phyloP scores from a whole-genome alignment of 2,888 invertebrate genomes.

The Leptinotarsa tumamoca region DNA sequence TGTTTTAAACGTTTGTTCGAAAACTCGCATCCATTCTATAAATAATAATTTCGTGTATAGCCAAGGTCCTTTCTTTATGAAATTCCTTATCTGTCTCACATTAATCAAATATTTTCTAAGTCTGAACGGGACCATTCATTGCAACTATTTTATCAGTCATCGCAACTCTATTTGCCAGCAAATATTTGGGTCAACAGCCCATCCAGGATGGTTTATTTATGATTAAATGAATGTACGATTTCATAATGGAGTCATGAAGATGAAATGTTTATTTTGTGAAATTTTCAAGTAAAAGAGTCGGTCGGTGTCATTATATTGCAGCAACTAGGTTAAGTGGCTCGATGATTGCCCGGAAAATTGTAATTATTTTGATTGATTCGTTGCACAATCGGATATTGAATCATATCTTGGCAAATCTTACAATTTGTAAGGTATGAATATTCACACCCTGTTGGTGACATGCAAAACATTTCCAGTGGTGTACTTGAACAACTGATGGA shows the following conservation, averaged over 20 bases:
- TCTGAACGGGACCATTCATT: slow-evolving; percentile 23
- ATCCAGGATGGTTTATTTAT: slow-evolving; percentile 18
- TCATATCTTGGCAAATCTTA: neutral
- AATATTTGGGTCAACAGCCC: slow-evolving; percentile 37
- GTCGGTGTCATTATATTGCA: slow-evolving; percentile 1
- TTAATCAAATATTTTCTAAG: slow-evolving; percentile 27
- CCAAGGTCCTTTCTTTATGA: slow-evolving; percentile 7
- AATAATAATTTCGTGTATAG: slow-evolving; percentile 3
- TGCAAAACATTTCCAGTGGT: no score
- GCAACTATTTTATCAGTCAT: slow-evolving; percentile 32
- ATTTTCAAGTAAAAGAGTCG: slow-evolving; percentile 5
- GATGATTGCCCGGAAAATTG: slow-evolving; percentile 4
- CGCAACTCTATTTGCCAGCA: slow-evolving; percentile 29
- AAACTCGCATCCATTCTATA: neutral
- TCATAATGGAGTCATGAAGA: slow-evolving; percentile 4
- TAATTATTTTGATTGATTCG: slow-evolving; percentile 14
- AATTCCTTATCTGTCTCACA: slow-evolving; percentile 17
- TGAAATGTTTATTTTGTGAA: slow-evolving; percentile 18
- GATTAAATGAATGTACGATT: slow-evolving; percentile 19
- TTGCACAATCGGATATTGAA: slow-evolving; percentile 1
- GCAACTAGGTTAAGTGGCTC: slow-evolving; percentile 8
- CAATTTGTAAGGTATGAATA: slow-evolving; percentile 1
- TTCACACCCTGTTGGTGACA: neutral
- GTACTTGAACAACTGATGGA: no score
- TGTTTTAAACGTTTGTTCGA: neutral